These are phyloP conservation scores for Eupithecia subfuscata DNA, from an alignment of 2,888 invertebrate species.

Conservation along the genomic window DNA sequence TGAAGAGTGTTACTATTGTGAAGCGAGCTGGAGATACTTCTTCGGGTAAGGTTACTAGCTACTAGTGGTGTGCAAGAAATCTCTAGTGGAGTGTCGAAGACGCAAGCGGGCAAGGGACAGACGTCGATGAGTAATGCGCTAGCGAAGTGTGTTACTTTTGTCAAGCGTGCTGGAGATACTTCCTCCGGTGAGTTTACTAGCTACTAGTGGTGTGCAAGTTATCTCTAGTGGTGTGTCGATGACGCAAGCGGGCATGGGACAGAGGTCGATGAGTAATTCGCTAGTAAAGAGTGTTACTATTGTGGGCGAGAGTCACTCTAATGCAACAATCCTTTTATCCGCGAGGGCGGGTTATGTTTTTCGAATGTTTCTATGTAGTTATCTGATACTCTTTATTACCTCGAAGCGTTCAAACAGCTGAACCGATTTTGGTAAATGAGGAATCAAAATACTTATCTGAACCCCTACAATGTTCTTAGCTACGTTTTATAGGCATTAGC, in stretches of 20 bases:
- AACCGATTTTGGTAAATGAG: too few relatives aligned
- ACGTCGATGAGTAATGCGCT: conserved; percentile 61
- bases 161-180: conserved; percentile 73
- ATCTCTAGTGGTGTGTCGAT: conserved; percentile 66
- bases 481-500: too few relatives aligned
- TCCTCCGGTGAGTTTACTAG: conserved; percentile 63
- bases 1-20: conserved; percentile 77
- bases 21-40: conserved; percentile 72
- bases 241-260: conserved; percentile 42
- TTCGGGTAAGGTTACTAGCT: conserved; percentile 71
- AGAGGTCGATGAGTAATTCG: conserved; percentile 58
- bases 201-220: conserved; percentile 65
- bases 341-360: too few relatives aligned
- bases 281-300: conserved; percentile 76
- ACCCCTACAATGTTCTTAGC: too few relatives aligned
- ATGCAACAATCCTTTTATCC: too few relatives aligned
- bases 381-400: too few relatives aligned
- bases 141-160: conserved; percentile 75
- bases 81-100: conserved; percentile 68
- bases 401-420: too few relatives aligned
- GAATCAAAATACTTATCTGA: too few relatives aligned
- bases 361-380: too few relatives aligned
- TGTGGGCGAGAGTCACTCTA: too few relatives aligned
- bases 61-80: too few relatives aligned
- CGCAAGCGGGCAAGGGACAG: conserved; percentile 47